Evolutionary conservation across 1,140 invertebrate genomes (phyloP).

Genomic region (Formica selysi): DNA sequence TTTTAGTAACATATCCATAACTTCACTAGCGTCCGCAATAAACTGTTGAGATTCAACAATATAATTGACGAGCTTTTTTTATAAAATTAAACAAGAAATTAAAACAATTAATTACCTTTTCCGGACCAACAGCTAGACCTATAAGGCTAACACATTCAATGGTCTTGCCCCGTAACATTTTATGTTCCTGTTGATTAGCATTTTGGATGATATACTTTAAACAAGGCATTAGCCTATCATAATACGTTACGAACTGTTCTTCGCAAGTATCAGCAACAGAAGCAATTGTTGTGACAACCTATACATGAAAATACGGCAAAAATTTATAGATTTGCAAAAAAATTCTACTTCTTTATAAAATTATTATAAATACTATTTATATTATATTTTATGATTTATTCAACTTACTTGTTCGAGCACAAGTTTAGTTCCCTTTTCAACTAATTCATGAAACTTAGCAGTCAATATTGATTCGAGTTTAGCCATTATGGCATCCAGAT

Average conservation of each 20-base stretch:
- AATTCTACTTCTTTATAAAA: not conserved
- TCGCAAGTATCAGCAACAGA: slow-evolving; percentile 99
- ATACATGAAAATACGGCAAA: slow-evolving; percentile 21
- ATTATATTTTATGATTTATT: not conserved
- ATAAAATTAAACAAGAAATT: slow-evolving; percentile 13
- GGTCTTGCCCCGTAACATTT: slow-evolving; percentile 96
- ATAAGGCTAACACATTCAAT: slow-evolving; percentile 99
- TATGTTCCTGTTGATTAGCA: slow-evolving; percentile 94
- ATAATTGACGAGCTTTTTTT: not conserved
- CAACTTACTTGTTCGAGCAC: slow-evolving; percentile 96
- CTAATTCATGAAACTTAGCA: slow-evolving; percentile 97
- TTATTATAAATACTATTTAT: not conserved
- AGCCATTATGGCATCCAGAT: slow-evolving; percentile 95
- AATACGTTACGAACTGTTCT: slow-evolving; percentile 96
- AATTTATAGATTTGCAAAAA: not conserved
- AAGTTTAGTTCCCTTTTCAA: slow-evolving; percentile 97
- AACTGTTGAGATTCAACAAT: slow-evolving; percentile 88
- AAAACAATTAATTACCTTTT: slow-evolving; percentile 89
- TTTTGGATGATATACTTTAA: slow-evolving; percentile 99
- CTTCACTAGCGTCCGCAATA: slow-evolving; percentile 96
- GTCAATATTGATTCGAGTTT: slow-evolving; percentile 97
- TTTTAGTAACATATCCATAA: slow-evolving; percentile 98
- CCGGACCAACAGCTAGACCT: slow-evolving; percentile 98
- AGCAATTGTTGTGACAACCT: slow-evolving; percentile 97
- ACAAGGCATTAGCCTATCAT: slow-evolving; percentile 96